Evolutionary conservation across 2,888 invertebrate genomes (phyloP).

Genomic region (Morpho deidamia): DNA sequence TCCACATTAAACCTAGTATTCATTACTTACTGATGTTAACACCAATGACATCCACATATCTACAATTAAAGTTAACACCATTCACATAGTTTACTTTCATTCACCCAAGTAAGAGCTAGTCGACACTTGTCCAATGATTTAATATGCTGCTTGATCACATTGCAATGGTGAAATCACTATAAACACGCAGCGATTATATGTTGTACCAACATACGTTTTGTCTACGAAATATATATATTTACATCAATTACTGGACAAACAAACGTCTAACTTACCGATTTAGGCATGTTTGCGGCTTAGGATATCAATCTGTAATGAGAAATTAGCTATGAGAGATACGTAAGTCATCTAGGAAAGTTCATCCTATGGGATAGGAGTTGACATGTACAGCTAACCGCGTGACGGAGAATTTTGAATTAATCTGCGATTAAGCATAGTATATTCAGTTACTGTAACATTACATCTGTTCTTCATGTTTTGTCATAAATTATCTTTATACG

Average conservation of each 20-base stretch:
- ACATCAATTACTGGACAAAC: background rate
- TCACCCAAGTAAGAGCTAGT: conserved; percentile 24
- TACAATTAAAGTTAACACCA: background rate
- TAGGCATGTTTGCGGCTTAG: conserved; percentile 79
- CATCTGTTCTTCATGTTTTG: conserved; percentile 36
- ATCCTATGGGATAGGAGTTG: conserved; percentile 34
- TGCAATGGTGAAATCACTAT: conserved; percentile 64
- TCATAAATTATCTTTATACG: conserved; percentile 39
- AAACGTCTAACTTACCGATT: conserved; percentile 76
- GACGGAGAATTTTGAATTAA: conserved; percentile 47
- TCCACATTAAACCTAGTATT: background rate
- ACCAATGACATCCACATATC: background rate
- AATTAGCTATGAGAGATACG: conserved; percentile 43
- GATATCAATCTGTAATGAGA: conserved; percentile 71
- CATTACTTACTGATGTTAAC: background rate
- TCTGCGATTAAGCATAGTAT: conserved; percentile 27
- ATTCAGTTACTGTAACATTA: conserved; percentile 27
- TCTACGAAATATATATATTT: background rate
- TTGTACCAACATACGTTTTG: conserved; percentile 16
- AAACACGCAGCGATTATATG: conserved; percentile 40
- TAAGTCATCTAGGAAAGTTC: conserved; percentile 13
- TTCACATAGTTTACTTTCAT: conserved; percentile 12
- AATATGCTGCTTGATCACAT: conserved; percentile 52
- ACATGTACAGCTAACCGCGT: conserved; percentile 40
- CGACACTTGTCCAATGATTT: conserved; percentile 38